phyloP scores from a whole-genome alignment of 2,113 vertebrate genomes.

The Dicerorhinus sumatrensis region DNA sequence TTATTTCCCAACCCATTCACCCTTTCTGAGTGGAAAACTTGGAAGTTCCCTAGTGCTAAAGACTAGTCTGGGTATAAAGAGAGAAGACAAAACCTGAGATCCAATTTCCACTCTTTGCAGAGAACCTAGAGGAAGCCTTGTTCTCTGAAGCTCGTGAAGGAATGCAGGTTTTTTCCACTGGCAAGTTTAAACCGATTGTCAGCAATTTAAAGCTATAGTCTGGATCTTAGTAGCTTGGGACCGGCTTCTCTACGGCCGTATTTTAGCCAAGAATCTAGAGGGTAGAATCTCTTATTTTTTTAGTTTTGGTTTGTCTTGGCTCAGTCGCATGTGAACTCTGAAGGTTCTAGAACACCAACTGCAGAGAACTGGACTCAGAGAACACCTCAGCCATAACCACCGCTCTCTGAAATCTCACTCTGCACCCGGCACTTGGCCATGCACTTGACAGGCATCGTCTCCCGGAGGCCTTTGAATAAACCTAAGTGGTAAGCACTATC shows the following conservation, averaged over 20 bases:
- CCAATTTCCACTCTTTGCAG: not conserved
- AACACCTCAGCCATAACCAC: not conserved
- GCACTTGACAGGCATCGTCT: accelerated
- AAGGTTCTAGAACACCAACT: not conserved
- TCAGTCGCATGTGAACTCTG: not conserved
- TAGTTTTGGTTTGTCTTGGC: not conserved
- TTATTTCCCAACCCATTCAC: not conserved
- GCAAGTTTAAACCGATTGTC: slow-evolving; percentile 28
- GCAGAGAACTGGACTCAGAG: not conserved
- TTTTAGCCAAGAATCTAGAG: not conserved
- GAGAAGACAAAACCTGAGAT: not conserved
- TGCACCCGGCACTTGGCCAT: accelerated
- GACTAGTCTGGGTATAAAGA: not conserved
- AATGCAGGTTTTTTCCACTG: not conserved
- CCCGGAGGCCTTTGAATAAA: not conserved
- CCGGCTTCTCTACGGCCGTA: not conserved
- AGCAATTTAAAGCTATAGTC: not conserved
- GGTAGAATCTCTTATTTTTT: not conserved
- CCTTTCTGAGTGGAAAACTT: not conserved
- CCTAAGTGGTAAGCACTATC: not conserved
- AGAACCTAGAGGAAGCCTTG: not conserved
- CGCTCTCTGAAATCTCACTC: not conserved
- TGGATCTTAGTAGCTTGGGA: not conserved
- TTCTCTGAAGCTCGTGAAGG: not conserved
- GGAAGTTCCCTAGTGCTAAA: not conserved